phyloP scores from a whole-genome alignment of 2,888 invertebrate genomes.

The Ophonus ardosiacus region DNA sequence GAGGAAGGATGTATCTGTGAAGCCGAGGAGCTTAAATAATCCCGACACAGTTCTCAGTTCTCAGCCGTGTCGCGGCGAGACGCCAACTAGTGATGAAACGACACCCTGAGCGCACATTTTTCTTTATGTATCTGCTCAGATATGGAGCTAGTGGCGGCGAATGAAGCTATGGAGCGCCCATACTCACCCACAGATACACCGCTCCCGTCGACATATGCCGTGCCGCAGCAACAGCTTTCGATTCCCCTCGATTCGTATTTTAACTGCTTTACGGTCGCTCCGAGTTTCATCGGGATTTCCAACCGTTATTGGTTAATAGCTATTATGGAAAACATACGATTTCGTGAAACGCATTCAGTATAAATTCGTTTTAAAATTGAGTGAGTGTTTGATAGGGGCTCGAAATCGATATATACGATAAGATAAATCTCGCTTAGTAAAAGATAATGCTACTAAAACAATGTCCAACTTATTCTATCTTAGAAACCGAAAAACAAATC shows the following conservation, averaged over 20 bases:
- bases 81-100: conserved; percentile 69
- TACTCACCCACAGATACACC: conserved; percentile 14
- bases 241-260: conserved; percentile 54
- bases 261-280: conserved; percentile 52
- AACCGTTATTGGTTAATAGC: conserved; percentile 48
- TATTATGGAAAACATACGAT: conserved; percentile 35
- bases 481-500: no score
- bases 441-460: no score
- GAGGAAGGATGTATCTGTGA: conserved; percentile 63
- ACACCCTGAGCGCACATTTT: conserved; percentile 71
- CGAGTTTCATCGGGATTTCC: conserved; percentile 39
- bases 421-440: neutral
- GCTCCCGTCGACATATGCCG: conserved; percentile 16
- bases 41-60: conserved; percentile 24
- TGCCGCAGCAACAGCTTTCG: conserved; percentile 26
- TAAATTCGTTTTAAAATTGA: conserved; percentile 23
- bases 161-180: neutral
- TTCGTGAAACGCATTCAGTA: conserved; percentile 15
- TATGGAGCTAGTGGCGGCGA: conserved; percentile 65
- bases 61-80: conserved; percentile 47
- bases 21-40: conserved; percentile 60
- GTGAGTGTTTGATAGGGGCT: neutral
- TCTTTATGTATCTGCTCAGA: conserved; percentile 72
- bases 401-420: neutral
- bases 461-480: no score